Percentiles rank a stretch among this genome's conserved stretches.
Evolutionary conservation across 2,888 invertebrate species (phyloP).

Genomic region (Phlogophora meticulosa): DNA sequence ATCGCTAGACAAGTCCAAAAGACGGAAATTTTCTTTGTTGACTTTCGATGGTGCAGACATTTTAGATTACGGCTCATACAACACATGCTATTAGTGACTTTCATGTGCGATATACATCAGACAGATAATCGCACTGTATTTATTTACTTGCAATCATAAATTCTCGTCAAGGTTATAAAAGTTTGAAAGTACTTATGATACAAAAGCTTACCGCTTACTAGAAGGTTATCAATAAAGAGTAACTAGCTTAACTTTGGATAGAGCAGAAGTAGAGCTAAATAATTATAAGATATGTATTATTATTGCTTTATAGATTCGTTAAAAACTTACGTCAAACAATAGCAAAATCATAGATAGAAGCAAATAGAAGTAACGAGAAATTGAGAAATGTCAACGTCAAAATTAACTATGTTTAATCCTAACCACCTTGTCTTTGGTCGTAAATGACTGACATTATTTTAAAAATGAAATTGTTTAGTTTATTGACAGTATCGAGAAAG

Average conservation of each 20-base stretch:
- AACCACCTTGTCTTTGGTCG: slow-evolving; percentile 10
- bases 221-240: slow-evolving; percentile 32
- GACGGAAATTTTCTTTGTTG: slow-evolving; percentile 92
- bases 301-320: slow-evolving; percentile 46
- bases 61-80: slow-evolving; percentile 70
- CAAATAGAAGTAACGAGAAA: slow-evolving; percentile 29
- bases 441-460: not conserved
- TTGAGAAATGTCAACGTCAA: slow-evolving; percentile 47
- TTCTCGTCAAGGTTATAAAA: slow-evolving; percentile 62
- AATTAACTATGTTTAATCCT: not conserved
- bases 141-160: slow-evolving; percentile 54
- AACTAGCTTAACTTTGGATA: slow-evolving; percentile 2
- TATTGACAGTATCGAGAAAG: slow-evolving; percentile 3
- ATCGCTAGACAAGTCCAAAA: slow-evolving; percentile 92
- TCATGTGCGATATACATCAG: slow-evolving; percentile 48
- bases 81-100: slow-evolving; percentile 78
- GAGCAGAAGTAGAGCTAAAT: slow-evolving; percentile 18
- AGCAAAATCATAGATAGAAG: slow-evolving; percentile 42
- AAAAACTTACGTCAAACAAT: slow-evolving; percentile 28
- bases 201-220: slow-evolving; percentile 37
- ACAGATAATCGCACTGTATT: slow-evolving; percentile 44
- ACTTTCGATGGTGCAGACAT: slow-evolving; percentile 86
- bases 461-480: not conserved
- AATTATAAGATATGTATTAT: slow-evolving; percentile 48
- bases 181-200: slow-evolving; percentile 51